Conservation (phyloP, 2,888 invertebrate species). For the Steinernema scapterisci region DNA sequence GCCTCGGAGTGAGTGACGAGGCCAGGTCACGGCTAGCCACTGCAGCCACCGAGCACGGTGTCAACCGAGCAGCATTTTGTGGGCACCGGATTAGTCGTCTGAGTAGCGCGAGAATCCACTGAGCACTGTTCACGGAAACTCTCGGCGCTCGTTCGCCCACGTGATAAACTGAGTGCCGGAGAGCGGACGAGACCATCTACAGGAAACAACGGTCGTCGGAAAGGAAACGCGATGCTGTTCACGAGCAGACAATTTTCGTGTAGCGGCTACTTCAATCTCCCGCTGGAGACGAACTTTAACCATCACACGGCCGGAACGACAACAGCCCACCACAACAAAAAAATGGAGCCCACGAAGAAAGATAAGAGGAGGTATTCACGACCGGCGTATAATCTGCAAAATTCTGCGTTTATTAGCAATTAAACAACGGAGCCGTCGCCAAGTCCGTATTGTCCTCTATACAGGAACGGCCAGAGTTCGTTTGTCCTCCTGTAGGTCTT, state of each 20-base stretch:
- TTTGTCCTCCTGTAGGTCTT: too few relatives aligned
- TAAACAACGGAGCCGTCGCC: background rate
- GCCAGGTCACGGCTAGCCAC: constrained; percentile 25
- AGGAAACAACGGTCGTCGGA: background rate
- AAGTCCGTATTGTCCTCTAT: too few relatives aligned
- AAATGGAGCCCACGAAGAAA: background rate
- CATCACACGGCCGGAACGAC: constrained; percentile 1
- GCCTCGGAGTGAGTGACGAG: constrained; percentile 12
- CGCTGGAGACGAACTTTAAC: constrained; percentile 2
- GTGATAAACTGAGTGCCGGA: background rate
- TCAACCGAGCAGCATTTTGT: background rate
- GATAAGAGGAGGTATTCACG: background rate
- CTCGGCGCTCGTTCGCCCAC: background rate
- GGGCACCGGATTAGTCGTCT: background rate
- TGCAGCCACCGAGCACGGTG: background rate
- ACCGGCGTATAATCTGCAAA: constrained; percentile 17
- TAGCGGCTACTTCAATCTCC: background rate
- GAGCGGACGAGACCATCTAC: background rate
- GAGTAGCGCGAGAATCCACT: background rate
- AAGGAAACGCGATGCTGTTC: background rate
- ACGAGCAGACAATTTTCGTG: background rate
- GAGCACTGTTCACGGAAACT: constrained; percentile 6
- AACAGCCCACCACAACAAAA: constrained; percentile 15
- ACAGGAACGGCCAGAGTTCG: too few relatives aligned
- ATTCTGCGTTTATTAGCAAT: constrained; percentile 23